Base-by-base conservation (phyloP, 2,113 vertebrate species). In the Tautogolabrus adspersus region DNA sequence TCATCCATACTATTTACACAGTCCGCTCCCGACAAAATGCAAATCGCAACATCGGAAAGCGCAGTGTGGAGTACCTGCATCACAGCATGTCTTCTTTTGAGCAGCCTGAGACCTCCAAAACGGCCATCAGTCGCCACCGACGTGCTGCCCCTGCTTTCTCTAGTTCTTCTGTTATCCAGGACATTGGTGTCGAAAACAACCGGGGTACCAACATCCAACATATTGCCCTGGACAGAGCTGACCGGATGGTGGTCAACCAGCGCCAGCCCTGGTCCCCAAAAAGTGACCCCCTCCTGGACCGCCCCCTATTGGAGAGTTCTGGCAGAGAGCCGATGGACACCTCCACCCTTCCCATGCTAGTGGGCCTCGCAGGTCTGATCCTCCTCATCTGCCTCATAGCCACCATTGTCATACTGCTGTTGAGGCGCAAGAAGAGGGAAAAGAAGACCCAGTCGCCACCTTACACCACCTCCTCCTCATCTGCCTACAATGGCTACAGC, bases 201-300 rank as follows among this genome's bases (percentile, higher is more conserved):
- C 93, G 93, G 1, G 95, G 94, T 30, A 95, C 93, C 3, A 94
- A 94, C 88, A 76, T 94, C 88, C 87, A 95, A 83, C 94, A 93
- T 46, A 87, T 95, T 12, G 79, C 91, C 8, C 86, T 94, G 46
- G 93, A 94, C 67, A 70, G 62, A 6, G 71, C 92, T 2, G 87
- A 93, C 83, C 92, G 93, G 57, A 67, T 93, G 47, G 73, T 78
- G 23, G 52, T 93, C 56, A 86, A 23, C 75, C 94, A 94, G 70
- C 90, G 91, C 37, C 93, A 93, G 1, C 55, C 86, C 11, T 91
- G 91, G 88, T 87, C 89, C 11, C 84, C 86, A 2, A 87, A 87
- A 40, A 68, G 3, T 0, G 89, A 91, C 0, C 1, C 12, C 0
- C 23, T 58, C 0, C 59, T 77, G n/a, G 93, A 93, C 73, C 89